Evolutionary conservation across 2,113 vertebrate species (phyloP).

Genomic region (Lagopus leucura): DNA sequence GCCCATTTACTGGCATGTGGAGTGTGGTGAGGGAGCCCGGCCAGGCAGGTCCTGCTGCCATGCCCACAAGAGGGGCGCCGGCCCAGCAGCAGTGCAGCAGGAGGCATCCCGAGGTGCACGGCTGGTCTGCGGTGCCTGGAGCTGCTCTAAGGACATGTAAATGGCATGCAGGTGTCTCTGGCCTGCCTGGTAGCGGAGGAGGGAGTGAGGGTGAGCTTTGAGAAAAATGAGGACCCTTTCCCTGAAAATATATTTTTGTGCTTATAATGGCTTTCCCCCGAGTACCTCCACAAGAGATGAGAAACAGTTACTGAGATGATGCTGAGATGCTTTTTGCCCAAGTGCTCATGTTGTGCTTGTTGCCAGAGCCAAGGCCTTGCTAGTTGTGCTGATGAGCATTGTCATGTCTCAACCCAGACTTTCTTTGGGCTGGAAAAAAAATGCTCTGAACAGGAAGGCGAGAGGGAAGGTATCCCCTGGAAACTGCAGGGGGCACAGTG

Average conservation of each 20-base stretch:
- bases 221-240: neutral
- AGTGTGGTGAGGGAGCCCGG: neutral
- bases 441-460: neutral
- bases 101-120: fast-evolving
- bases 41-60: fast-evolving
- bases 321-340: neutral
- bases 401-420: neutral
- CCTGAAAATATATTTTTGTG: neutral
- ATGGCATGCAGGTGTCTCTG: neutral
- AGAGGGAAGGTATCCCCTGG: constrained; percentile 35
- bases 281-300: neutral
- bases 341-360: neutral
- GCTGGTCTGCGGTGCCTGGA: fast-evolving
- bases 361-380: neutral
- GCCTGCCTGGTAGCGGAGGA: neutral
- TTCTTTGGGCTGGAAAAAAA: neutral
- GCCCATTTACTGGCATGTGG: neutral
- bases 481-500: constrained; percentile 74
- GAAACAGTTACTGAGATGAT: neutral
- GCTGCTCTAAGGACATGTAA: neutral
- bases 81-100: fast-evolving
- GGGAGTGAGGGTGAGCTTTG: neutral
- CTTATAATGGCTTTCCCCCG: neutral
- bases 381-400: neutral
- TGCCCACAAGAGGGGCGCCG: neutral